Percentiles rank a stretch among this genome's conserved stretches.
These are phyloP conservation scores for Tromatobia lineatoria DNA, from an alignment of 2,888 invertebrate genomes.

Conservation along the genomic window DNA sequence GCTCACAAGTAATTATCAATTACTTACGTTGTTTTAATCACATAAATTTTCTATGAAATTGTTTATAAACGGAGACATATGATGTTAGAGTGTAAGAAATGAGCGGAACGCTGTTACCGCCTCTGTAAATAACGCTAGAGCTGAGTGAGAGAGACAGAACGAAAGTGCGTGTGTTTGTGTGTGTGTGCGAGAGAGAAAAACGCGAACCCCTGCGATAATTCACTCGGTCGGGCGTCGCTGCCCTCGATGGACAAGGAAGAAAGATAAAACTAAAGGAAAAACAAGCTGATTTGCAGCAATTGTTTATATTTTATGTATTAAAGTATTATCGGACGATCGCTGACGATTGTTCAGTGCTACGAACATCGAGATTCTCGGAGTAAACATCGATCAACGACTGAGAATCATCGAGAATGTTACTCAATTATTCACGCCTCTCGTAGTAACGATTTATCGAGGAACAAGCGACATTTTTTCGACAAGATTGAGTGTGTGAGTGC, in stretches of 20 bases:
- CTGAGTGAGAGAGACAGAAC: conserved; percentile 42
- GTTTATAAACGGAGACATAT: conserved; percentile 81
- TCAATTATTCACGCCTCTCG: conserved; percentile 14
- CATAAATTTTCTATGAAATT: conserved; percentile 84
- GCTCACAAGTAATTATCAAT: conserved; percentile 78
- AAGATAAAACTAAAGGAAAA: conserved; percentile 51
- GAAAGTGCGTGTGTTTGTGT: conserved; percentile 31
- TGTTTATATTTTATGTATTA: conserved; percentile 78
- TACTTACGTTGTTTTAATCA: conserved; percentile 83
- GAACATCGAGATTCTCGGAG: background rate
- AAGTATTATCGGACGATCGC: conserved; percentile 70
- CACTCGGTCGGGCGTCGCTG: conserved; percentile 19
- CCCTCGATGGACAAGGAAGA: conserved; percentile 8
- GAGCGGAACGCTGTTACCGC: conserved; percentile 58
- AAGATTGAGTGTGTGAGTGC: background rate
- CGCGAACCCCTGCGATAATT: conserved; percentile 25
- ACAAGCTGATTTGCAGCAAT: conserved; percentile 69
- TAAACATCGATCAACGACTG: background rate
- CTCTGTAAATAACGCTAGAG: conserved; percentile 77
- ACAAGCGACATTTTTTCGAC: background rate
- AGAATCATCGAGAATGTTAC: background rate
- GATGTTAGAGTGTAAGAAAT: conserved; percentile 77
- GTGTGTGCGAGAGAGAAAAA: conserved; percentile 13
- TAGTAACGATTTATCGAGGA: background rate
- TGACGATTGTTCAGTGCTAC: conserved; percentile 42